Percentiles rank a stretch among this genome's conserved stretches.
Evolutionary conservation across 2,113 vertebrate genomes (phyloP).

Genomic region (Prionailurus viverrinus): DNA sequence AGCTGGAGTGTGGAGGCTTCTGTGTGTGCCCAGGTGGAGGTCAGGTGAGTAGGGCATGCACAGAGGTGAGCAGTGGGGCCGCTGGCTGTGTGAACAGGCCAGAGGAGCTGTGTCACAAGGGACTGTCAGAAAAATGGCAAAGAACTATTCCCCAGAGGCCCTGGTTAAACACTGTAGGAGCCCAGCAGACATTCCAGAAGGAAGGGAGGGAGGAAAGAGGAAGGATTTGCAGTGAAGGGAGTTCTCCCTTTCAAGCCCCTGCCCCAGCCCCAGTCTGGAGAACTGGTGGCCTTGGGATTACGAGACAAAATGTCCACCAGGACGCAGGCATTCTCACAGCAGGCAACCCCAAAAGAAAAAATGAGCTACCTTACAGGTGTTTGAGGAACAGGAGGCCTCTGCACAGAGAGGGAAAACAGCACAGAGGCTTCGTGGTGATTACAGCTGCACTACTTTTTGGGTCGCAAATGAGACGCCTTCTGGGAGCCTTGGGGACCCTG

Average conservation of each 20-base stretch:
- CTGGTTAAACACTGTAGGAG: background rate
- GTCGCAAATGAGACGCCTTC: background rate
- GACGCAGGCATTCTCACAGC: background rate
- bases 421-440: too few relatives aligned
- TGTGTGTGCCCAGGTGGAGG: fast-evolving
- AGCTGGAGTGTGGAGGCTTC: background rate
- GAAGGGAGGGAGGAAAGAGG: background rate
- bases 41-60: background rate
- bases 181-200: background rate
- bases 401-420: background rate
- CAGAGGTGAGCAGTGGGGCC: fast-evolving
- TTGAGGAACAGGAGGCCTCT: background rate
- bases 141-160: background rate
- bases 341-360: background rate
- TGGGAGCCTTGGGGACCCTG: background rate
- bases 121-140: background rate
- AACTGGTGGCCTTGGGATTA: background rate
- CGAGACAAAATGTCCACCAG: background rate
- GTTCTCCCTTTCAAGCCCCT: background rate
- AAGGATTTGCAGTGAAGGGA: background rate
- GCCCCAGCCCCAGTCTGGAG: background rate
- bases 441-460: background rate
- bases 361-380: fast-evolving
- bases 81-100: background rate
- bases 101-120: background rate